These are phyloP conservation scores for Ancistrus triradiatus DNA, from an alignment of 2,113 vertebrate genomes.

Conservation along the genomic window DNA sequence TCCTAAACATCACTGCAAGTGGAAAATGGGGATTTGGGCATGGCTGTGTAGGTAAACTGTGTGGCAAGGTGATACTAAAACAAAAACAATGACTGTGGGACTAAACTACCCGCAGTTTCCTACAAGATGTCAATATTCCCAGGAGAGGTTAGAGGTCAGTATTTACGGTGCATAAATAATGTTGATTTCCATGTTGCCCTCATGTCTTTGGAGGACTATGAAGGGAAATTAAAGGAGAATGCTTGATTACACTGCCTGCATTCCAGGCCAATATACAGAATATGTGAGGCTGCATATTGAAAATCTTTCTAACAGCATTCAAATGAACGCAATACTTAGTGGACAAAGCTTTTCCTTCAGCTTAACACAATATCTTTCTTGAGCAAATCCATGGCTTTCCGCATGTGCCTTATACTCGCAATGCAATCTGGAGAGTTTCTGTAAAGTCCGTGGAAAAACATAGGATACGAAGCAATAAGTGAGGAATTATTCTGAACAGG, in stretches of 20 bases:
- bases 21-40: no score
- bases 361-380: background rate
- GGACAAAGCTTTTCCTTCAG: background rate
- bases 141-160: background rate
- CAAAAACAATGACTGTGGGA: background rate
- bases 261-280: no score
- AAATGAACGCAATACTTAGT: no score
- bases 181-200: background rate
- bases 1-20: no score
- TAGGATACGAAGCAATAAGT: no score
- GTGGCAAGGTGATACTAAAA: background rate
- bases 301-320: no score
- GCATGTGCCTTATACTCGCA: no score
- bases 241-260: no score
- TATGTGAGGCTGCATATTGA: no score
- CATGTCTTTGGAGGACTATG: constrained; percentile 2
- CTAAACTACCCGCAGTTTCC: background rate
- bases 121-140: background rate
- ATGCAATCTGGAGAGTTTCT: background rate
- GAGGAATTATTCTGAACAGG: no score
- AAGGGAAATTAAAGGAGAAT: background rate
- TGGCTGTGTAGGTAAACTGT: no score
- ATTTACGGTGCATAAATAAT: background rate
- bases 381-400: no score
- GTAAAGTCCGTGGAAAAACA: background rate